Evolutionary conservation across 2,888 invertebrate species (phyloP), one percentile per base, ranked within the genome.

Genomic region (Trachelus troglodyta): DNA sequence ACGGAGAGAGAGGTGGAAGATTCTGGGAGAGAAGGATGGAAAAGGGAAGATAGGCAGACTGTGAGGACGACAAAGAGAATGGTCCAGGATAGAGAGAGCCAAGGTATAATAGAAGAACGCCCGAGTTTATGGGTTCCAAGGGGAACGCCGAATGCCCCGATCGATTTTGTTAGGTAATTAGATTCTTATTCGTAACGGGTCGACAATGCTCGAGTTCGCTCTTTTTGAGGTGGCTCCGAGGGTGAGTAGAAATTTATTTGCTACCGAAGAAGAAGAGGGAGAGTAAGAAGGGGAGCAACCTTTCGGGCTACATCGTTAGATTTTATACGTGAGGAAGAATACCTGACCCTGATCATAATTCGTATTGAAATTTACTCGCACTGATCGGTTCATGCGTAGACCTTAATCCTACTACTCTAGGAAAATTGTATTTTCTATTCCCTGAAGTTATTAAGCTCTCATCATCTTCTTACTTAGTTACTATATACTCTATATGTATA

Each of bases 71-170:
- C 69, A 71, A 71, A 40, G 40, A 73, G 75, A 35, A 12, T 56
- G 71, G 76, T 71, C 37, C 56, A 69, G 34, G 40, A 75, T 75
- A 30, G 79, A 81, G 79, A 75, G 73, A 76, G 37, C 34, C 30
- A 34, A 40, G 69, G 69, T 34, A 34, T 23, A 56, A 76, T 69
- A 40, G 80, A 80, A 79, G 81, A 81, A 74, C 77, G 76, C 68
- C 74, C 35, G 76, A 81, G 80, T 77, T 78, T 79, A 78, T 78
- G 79, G 75, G 76, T 77, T 77, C 77, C 69, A 76, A 34, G 79
- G 75, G 34, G 74, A 78, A 37, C 76, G 37, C 73, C 71, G 56
- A 40, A 76, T 69, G 74, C 69, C 76, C 12, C 69, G 73, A 80
- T 81, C 81, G 78, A 80, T 81, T 77, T 56, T 77, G 34, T 23